phyloP scores from a whole-genome alignment of 2,888 invertebrate species.

The Heliconius hortense region DNA sequence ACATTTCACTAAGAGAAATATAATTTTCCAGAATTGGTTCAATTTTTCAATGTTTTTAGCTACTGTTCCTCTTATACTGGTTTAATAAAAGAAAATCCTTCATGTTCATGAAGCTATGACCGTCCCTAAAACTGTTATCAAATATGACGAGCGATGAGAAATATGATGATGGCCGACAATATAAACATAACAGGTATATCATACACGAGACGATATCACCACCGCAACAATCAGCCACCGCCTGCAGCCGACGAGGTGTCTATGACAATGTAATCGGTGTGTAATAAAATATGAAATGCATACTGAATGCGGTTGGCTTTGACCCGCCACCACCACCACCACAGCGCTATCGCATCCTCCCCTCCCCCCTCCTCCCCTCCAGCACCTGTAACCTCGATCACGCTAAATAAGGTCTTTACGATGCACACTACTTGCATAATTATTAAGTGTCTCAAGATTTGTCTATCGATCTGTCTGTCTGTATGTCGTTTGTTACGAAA shows the following conservation, averaged over 20 bases:
- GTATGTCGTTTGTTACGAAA: no score
- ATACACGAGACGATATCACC: no score
- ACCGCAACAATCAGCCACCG: neutral
- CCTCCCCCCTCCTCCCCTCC: neutral
- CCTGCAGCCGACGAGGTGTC: slow-evolving; percentile 3
- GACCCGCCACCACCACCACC: neutral
- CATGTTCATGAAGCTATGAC: no score
- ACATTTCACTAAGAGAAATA: no score
- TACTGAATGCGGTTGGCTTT: slow-evolving; percentile 22
- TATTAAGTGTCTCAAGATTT: neutral
- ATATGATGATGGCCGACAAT: no score
- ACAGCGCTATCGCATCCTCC: neutral
- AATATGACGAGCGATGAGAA: no score
- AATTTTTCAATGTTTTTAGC: no score
- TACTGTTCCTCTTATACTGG: no score
- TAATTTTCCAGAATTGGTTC: no score
- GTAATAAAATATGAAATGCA: slow-evolving; percentile 20
- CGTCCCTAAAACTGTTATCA: no score
- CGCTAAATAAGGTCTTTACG: slow-evolving; percentile 4
- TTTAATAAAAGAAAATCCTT: no score
- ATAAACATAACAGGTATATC: no score
- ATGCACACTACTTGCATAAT: neutral
- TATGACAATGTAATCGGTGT: slow-evolving; percentile 2
- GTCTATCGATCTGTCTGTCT: neutral
- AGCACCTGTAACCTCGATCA: neutral